phyloP scores from a whole-genome alignment of 2,888 invertebrate genomes.

The Metalampra italica region DNA sequence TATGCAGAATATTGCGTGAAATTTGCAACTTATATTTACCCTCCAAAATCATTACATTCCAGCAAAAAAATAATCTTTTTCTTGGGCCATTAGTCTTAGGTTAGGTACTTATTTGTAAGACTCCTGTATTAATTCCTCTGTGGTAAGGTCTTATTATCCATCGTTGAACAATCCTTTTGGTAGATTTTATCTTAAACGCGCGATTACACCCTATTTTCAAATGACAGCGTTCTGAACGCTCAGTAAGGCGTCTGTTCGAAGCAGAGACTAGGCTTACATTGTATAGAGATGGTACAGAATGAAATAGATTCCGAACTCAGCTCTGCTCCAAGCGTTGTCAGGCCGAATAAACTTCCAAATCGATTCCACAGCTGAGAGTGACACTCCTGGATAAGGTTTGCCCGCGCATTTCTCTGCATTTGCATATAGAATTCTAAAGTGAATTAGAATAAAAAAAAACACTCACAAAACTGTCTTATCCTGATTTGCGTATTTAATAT shows the following conservation, averaged over 20 bases:
- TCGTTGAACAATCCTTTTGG: conserved; percentile 29
- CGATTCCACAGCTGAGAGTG: conserved; percentile 74
- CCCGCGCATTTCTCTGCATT: conserved; percentile 54
- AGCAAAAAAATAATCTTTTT: too few relatives aligned
- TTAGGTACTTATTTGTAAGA: too few relatives aligned
- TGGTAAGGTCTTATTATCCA: too few relatives aligned
- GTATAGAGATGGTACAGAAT: conserved; percentile 32
- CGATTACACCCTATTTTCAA: conserved; percentile 34
- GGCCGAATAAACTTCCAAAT: conserved; percentile 75
- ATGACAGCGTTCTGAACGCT: conserved; percentile 30
- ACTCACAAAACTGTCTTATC: conserved; percentile 47
- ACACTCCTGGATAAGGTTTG: conserved; percentile 63
- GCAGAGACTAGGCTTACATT: conserved; percentile 8
- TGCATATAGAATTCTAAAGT: conserved; percentile 67
- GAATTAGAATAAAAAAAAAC: conserved; percentile 26
- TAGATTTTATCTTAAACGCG: conserved; percentile 30
- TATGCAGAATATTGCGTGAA: neutral
- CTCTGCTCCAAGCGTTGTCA: conserved; percentile 70
- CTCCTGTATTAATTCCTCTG: too few relatives aligned
- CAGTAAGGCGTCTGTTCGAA: conserved; percentile 18
- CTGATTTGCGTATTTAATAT: conserved; percentile 45
- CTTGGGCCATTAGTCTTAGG: too few relatives aligned
- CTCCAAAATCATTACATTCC: too few relatives aligned
- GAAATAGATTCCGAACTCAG: conserved; percentile 56
- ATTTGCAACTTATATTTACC: neutral